Base-by-base conservation (phyloP, 1,140 invertebrate species). In the Zaprionus ornatus region DNA sequence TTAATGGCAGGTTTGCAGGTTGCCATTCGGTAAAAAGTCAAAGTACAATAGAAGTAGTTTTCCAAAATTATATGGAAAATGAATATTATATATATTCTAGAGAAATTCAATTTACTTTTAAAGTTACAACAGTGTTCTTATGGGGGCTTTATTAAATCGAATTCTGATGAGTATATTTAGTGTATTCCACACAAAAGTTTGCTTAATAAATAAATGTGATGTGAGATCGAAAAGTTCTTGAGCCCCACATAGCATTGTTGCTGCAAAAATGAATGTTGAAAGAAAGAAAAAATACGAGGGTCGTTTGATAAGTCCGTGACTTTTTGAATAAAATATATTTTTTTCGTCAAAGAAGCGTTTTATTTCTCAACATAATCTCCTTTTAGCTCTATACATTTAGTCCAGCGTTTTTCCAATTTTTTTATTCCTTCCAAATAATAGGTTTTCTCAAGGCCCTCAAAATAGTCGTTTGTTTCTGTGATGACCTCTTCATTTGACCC, bases 1-100 rank as follows among this genome's bases (percentile, higher is more conserved):
- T n/a, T n/a, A n/a, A n/a, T n/a, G n/a, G n/a, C n/a, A n/a, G n/a
- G n/a, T n/a, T n/a, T n/a, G n/a, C n/a, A 62, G 29, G 25, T 25
- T 57, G 40, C 37, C 32, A 17, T 52, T 62, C 17, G 56, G 62
- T 65, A 48, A n/a, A 13, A 42, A 54, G 17, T 32, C 9, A 60
- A 61, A 61, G 42, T 60, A 59, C 60, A 48, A 45, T 2, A 55
- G 1, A 52, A 40, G 35, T 62, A 25, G n/a, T 45, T 65, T 15
- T 25, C 27, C 56, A 50, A 66, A 27, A 54, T 50, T 50, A 50
- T 21, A 23, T 4, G 21, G 10, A 50, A 50, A 21, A 10, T 21
- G 10, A 21, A n/a, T n/a, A n/a, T n/a, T n/a, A 19, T 50, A 50
- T 23, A 9, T 50, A 50, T 50, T 42, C 40, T n/a, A 17, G 7